phyloP scores from a whole-genome alignment of 2,797 vertebrate species.

The Cichlasoma orientale region DNA sequence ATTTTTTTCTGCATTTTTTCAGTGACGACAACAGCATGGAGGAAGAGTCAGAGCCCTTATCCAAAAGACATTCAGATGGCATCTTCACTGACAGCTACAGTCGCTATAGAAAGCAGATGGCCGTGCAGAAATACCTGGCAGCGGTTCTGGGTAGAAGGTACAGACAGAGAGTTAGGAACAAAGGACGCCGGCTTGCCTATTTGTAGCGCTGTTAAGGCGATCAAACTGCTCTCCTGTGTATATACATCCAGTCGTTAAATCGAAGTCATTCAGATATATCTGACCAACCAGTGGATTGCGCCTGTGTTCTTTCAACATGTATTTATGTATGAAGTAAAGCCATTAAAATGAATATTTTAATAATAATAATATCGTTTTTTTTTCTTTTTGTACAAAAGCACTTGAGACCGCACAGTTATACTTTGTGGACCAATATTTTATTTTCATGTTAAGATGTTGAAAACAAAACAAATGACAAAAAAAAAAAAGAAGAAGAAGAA shows the following conservation, averaged over 20 bases:
- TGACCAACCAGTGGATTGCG: constrained; percentile 93
- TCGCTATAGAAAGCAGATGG: constrained; percentile 99
- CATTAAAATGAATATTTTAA: constrained; percentile 99
- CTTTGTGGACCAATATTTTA: constrained; percentile 97
- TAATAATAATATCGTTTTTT: constrained; percentile 99
- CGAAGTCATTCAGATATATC: constrained; percentile 93
- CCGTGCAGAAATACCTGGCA: constrained; percentile 99
- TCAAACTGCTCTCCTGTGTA: constrained; percentile 84
- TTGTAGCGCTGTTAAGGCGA: constrained; percentile 88
- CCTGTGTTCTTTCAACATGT: constrained; percentile 99
- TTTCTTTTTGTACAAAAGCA: constrained; percentile 98
- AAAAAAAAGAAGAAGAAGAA: constrained; percentile 62
- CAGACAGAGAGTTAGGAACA: constrained; percentile 99
- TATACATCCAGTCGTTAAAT: constrained; percentile 83
- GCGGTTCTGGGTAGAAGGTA: constrained; percentile 99
- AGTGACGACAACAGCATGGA: constrained; percentile 86
- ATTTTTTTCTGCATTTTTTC: constrained; percentile 22
- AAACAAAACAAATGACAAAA: constrained; percentile 70
- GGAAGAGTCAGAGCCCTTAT: constrained; percentile 90
- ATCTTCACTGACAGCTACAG: constrained; percentile 99
- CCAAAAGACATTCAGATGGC: constrained; percentile 97
- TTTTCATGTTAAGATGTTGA: constrained; percentile 89
- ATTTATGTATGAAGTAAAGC: constrained; percentile 99
- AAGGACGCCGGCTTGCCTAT: constrained; percentile 97
- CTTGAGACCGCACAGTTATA: constrained; percentile 99